Percentiles rank a stretch among this genome's conserved stretches.
Evolutionary conservation across 2,797 vertebrate species (phyloP).

Genomic region (Chrysocyon brachyurus): DNA sequence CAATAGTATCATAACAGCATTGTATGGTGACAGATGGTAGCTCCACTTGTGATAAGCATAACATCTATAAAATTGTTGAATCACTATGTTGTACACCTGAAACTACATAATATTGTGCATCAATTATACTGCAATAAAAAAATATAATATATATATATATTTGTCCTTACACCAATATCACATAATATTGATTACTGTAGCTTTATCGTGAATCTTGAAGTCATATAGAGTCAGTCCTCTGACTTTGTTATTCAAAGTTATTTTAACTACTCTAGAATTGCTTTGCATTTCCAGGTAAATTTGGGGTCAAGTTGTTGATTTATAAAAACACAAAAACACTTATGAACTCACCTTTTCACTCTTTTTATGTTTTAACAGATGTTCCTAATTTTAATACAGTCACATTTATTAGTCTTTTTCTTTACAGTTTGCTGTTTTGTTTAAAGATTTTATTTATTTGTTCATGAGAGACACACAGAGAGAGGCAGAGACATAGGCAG

Average conservation of each 20-base stretch:
- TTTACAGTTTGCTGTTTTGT: neutral
- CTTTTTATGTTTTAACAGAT: neutral
- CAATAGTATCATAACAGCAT: neutral
- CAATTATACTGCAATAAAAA: neutral
- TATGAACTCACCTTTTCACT: neutral
- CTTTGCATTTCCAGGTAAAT: neutral
- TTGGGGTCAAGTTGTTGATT: neutral
- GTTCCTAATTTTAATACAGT: neutral
- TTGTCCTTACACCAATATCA: neutral
- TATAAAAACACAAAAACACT: neutral
- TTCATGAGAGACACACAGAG: no score
- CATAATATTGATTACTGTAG: neutral
- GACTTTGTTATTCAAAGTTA: neutral
- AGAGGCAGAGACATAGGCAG: no score
- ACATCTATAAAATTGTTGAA: neutral
- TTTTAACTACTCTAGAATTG: neutral
- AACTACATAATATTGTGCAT: neutral
- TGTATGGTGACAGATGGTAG: neutral
- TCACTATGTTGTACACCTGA: neutral
- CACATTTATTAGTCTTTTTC: neutral
- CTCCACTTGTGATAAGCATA: neutral
- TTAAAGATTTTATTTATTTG: neutral
- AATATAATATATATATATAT: no score
- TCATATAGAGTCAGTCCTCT: neutral
- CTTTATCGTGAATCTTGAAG: neutral